Conservation (phyloP, 2,888 invertebrate species). For the Scaptomyza flava region DNA sequence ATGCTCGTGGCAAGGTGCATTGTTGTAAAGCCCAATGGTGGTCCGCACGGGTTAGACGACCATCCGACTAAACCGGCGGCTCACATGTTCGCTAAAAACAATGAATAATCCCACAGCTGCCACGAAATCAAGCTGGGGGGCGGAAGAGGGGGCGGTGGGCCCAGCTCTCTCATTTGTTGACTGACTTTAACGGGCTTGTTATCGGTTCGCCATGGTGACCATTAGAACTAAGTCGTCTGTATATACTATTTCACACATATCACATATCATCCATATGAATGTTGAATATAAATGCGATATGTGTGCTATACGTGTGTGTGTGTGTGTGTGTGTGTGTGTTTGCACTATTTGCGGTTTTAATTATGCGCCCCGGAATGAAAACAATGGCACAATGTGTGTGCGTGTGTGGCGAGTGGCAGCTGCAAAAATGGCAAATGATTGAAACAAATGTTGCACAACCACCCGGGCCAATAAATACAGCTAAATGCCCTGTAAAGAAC, state of each 20-base stretch:
- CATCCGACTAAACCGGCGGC: conserved; percentile 13
- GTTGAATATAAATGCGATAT: background rate
- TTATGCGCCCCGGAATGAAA: conserved; percentile 49
- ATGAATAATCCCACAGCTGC: conserved; percentile 32
- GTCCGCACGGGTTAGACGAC: background rate
- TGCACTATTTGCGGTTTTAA: conserved; percentile 62
- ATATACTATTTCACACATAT: conserved; percentile 28
- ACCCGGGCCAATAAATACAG: conserved; percentile 14
- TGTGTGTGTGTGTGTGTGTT: conserved; percentile 5
- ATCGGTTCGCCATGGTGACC: conserved; percentile 51
- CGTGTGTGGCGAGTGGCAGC: conserved; percentile 22
- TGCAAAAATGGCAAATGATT: conserved; percentile 42
- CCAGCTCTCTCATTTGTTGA: conserved; percentile 35
- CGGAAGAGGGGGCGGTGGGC: too few species aligned
- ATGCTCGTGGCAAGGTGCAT: conserved; percentile 31
- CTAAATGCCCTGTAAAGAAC: conserved; percentile 35
- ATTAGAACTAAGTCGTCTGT: conserved; percentile 34
- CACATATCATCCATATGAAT: conserved; percentile 3
- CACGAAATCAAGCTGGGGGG: background rate
- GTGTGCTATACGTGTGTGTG: background rate
- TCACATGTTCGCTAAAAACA: conserved; percentile 58
- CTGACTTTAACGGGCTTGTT: conserved; percentile 39
- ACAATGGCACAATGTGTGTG: conserved; percentile 47
- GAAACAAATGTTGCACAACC: conserved; percentile 44
- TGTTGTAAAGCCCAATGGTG: conserved; percentile 12